These are phyloP conservation scores for Eolophus roseicapilla DNA, from an alignment of 2,113 vertebrate genomes.

Conservation along the genomic window DNA sequence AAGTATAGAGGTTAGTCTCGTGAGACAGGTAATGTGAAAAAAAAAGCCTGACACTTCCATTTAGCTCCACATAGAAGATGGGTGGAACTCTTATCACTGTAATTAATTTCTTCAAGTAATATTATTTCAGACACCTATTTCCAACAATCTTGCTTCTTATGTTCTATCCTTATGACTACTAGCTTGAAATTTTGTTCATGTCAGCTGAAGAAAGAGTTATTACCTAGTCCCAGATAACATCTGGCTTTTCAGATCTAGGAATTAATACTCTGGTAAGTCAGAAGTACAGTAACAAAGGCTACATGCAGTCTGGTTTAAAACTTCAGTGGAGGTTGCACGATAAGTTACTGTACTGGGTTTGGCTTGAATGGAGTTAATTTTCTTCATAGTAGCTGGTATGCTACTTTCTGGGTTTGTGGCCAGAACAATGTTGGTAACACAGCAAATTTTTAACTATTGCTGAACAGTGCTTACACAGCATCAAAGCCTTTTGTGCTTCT, in stretches of 20 bases:
- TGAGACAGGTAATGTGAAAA: background rate
- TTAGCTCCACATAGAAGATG: background rate
- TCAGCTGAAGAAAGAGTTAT: background rate
- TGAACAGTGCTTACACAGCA: background rate
- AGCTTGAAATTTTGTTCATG: background rate
- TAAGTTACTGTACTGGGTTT: background rate
- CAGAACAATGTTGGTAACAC: background rate
- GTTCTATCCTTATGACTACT: background rate
- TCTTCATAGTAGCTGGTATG: background rate
- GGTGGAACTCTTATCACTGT: background rate
- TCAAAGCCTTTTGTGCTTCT: background rate
- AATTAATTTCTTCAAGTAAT: background rate
- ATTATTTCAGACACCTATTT: background rate
- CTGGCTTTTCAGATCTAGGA: background rate
- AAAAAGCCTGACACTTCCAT: background rate
- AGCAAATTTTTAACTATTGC: background rate
- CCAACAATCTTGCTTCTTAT: background rate
- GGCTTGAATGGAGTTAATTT: background rate
- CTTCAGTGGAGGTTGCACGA: background rate
- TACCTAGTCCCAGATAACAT: background rate
- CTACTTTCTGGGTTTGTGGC: background rate
- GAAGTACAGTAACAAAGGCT: background rate
- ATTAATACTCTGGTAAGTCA: background rate
- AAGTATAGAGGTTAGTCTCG: background rate
- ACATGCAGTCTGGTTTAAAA: background rate